Evolutionary conservation across 2,888 invertebrate genomes (phyloP), one percentile per base, ranked within the genome.

Genomic region (Rotaria sp.): DNA sequence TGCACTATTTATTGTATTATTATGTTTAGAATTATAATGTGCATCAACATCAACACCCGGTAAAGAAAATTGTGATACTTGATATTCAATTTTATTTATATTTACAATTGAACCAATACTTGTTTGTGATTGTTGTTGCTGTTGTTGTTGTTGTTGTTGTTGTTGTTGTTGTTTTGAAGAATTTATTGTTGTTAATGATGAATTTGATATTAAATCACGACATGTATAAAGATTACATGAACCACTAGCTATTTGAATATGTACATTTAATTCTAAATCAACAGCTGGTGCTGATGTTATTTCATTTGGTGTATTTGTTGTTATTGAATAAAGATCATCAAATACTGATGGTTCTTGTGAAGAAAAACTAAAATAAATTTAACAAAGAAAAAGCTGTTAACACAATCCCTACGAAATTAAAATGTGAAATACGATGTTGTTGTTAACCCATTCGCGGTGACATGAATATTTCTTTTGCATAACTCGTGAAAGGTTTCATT

Each of bases 211-310:
- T 18, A 50, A 18, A 30, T 85, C 84, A 89, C 95, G 95, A 91
- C 95, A 96, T 4, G 97, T 97, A 91, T 97, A 97, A 59, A 98
- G 93, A 55, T 96, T 96, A 91, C 97, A 98, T 92, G 97, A 96
- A 18, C 97, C 97, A 89, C 96, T 96, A 91, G 96, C 97, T 87
- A 98, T 96, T 89, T 96, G 94, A 84, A 97, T 96, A 92, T 96
- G 96, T 13, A 98, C 95, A 90, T 97, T 97, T 88, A 98, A 92
- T 90, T 97, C 96, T 90, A 98, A 95, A 91, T 97, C 97, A 86
- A 97, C 95, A 90, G 95, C 96, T 0, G 97, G 96, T 41, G 86
- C 48, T 59, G 80, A 45, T 45, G 80, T 80, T 41, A 80, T 80
- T 45, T 80, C 80, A 45, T 45, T 80, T 26, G 45, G 45, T 80